Evolutionary conservation across 1,140 invertebrate species (phyloP), one percentile per base, ranked within the genome.

Genomic region (Leptinotarsa texana): DNA sequence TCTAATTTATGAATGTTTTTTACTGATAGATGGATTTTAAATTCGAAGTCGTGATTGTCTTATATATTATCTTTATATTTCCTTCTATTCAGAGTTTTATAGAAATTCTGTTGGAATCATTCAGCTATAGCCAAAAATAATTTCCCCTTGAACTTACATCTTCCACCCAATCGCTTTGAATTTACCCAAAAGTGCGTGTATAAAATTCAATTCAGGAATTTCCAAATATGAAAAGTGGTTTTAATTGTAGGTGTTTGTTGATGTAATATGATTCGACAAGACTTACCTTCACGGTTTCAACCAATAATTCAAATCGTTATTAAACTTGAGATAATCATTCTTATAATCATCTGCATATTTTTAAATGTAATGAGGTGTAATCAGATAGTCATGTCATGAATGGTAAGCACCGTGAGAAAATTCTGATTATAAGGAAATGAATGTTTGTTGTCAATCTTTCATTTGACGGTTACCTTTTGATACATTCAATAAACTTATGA

Each of bases 161-260:
- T 42, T 42, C 8, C 8, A 42, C 33, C 33, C 33, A 42, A 42
- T 42, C 33, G 33, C 8, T 42, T 42, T 11, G 0, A 42, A 42
- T 42, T 42, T 42, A 42, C 33, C 33, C 33, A 11, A 42, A 42
- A 11, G 33, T 42, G 33, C 33, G 33, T 42, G 33, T 42, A 42
- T 42, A 11, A 42, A 42, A 57, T 57, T 57, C 17, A 57, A 57
- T 17, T 57, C 51, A 57, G 6, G 51, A 17, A n/a, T 6, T 17
- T 57, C 51, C 51, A 57, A 57, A 57, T 57, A 57, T 57, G 51
- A 57, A 57, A 57, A 57, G 51, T 57, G n/a, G 51, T 57, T 57
- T 57, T 57, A 57, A 57, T 15, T 57, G 51, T 57, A 18, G 51
- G 51, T 57, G 51, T 57, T 57, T 15, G n/a, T 57, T 15, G 51